Evolutionary conservation across 2,113 vertebrate genomes (phyloP), one percentile per base, ranked within the genome.

Genomic region (Tragelaphus strepsiceros): DNA sequence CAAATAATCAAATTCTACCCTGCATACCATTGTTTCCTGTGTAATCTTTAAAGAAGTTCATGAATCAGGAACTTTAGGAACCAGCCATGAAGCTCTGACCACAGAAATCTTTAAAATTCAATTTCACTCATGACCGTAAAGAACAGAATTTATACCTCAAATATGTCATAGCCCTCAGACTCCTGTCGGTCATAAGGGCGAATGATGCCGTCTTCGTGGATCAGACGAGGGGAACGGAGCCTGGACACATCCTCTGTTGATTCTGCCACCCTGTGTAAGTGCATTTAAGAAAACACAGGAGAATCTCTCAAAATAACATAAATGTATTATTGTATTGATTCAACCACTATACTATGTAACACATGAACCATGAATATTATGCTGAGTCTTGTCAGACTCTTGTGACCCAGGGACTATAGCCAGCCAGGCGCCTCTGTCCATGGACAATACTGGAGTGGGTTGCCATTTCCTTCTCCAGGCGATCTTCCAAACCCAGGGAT

Each of bases 151-250:
- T 93, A 94, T 98, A 99, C 99, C 99, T 99, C 99, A 98, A 99
- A 99, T 28, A 99, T 98, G 84, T 99, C 99, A 39, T 98, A 99
- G 0, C 99, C 99, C 97, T 99, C 99, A 0, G 99, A 99, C 97
- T 99, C 99, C 21, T 98, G 98, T 51, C 99, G 98, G 98, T 99
- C 92, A 2, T 99, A 99, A 0, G 99, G 99, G 12, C 99, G 98
- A 80, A 99, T 99, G 98, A 99, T 99, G 58, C 99, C 99, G 0
- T 99, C 99, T 74, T 99, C 99, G 0, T 97, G 99, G 97, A 99
- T 99, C 64, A 99, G 98, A 28, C 99, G 99, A 1, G 99, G 99
- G 1, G 99, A 99, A 1, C 99, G 99, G 7, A 99, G 99, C 81
- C 99, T 99, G 6, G 98, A 99, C 59, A 99, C 99, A 49, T 99